Evolutionary conservation across 1,140 invertebrate genomes (phyloP), one percentile per base, ranked within the genome.

Genomic region (Drosophila simulans): DNA sequence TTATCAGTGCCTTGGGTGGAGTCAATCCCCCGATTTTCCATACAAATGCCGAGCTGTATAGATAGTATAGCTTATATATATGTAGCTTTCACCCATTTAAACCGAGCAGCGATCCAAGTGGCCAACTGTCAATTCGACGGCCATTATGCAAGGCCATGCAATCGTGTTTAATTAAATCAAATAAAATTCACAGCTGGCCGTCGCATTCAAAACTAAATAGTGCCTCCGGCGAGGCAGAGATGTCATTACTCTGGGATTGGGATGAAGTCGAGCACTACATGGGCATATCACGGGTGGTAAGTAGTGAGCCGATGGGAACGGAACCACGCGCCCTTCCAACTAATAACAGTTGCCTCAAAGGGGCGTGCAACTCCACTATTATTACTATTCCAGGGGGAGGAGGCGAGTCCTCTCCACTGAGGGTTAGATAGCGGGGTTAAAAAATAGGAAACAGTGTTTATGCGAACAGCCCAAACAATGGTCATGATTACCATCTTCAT

Each of bases 331-430:
- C 65, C 75, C 75, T 42, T 40, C 20, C 57, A 78, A 75, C 83
- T 89, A 89, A 88, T 89, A 88, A 88, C 83, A 83, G 84, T 88
- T 82, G 57, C 83, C 83, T 86, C 69, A 79, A 88, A 89, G 76
- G 80, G 82, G 75, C 83, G 83, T 17, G 25, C 25, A 62, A 51
- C 25, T 54, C 11, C 13, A 39, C 37, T 39, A 48, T 73, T 51
- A 63, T 37, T 69, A 56, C 35, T 48, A 57, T 49, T 42, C 64
- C 34, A 37, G 39, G 48, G 20, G 2, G 20, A 22, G 20, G 37
- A 60, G 68, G 43, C 48, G 52, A 43, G 45, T 49, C 68, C 62
- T 53, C 62, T 53, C 83, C 77, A 80, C 52, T 53, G 84, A 80
- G 84, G 83, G 83, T 88, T 83, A 89, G 62, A 88, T 80, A 78